Percentiles rank a stretch among this genome's conserved stretches.
These are phyloP conservation scores for Pemphredon lugubris DNA, from an alignment of 2,888 invertebrate species.

Conservation along the genomic window DNA sequence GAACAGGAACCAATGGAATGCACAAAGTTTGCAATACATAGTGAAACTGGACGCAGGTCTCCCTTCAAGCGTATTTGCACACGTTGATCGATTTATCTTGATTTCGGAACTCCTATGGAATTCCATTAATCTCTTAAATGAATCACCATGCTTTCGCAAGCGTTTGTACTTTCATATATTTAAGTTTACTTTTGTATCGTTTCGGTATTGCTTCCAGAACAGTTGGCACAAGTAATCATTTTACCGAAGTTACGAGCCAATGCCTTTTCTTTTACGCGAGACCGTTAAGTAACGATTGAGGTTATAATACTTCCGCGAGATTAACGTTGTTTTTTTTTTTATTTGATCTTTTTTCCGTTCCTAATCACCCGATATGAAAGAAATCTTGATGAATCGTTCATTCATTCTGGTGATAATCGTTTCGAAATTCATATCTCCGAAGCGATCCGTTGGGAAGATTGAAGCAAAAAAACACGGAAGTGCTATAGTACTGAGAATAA, in stretches of 20 bases:
- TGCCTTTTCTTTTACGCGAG: too few relatives aligned
- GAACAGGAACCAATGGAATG: constrained; percentile 74
- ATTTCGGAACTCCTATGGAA: constrained; percentile 26
- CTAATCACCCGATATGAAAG: constrained; percentile 30
- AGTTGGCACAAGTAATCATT: neutral
- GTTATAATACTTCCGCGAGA: neutral
- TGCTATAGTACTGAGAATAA: constrained; percentile 4
- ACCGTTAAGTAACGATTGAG: neutral
- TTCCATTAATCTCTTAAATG: neutral
- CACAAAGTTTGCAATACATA: constrained; percentile 67
- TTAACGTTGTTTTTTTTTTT: constrained; percentile 21
- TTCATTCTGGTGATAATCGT: constrained; percentile 36
- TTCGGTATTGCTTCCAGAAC: neutral
- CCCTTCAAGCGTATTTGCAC: constrained; percentile 64
- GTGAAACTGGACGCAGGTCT: constrained; percentile 75
- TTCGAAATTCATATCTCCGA: constrained; percentile 42
- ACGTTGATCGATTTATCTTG: constrained; percentile 54
- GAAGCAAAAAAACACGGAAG: constrained; percentile 11
- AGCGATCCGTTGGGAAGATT: constrained; percentile 25
- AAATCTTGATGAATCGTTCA: constrained; percentile 51
- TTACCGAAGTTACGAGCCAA: too few relatives aligned
- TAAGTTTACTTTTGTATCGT: constrained; percentile 16
- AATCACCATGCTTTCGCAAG: constrained; percentile 16
- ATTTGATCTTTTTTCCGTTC: constrained; percentile 47
- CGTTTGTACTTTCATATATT: constrained; percentile 25